Evolutionary conservation across 2,113 vertebrate species (phyloP).

Genomic region (Trematocara zebra): DNA sequence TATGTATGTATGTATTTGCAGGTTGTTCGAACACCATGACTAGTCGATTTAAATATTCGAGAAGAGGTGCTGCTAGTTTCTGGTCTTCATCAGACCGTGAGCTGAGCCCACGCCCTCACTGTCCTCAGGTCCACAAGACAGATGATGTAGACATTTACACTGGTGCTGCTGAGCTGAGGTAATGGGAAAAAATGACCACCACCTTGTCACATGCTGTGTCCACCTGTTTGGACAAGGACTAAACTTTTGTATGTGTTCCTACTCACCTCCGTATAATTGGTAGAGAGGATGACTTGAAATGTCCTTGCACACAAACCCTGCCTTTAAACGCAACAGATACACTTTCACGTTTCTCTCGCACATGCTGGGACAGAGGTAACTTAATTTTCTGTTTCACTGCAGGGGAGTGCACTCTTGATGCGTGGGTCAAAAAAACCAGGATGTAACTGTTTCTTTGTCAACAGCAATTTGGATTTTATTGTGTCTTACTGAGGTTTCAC

Average conservation of each 20-base stretch:
- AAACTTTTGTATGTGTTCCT: neutral
- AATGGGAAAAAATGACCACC: neutral
- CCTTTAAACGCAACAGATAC: neutral
- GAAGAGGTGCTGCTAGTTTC: neutral
- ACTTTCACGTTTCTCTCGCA: neutral
- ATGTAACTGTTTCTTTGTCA: neutral
- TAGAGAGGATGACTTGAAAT: neutral
- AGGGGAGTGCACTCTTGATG: neutral
- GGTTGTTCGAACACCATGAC: constrained; percentile 14
- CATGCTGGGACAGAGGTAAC: neutral
- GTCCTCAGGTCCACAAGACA: neutral
- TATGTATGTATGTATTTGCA: neutral
- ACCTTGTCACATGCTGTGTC: neutral
- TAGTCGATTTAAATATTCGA: neutral
- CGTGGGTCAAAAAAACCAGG: neutral
- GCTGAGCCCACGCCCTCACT: neutral
- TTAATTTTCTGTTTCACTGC: neutral
- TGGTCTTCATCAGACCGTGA: neutral
- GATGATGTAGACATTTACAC: neutral
- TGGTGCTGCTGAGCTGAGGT: neutral
- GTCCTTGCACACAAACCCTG: neutral
- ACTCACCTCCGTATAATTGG: neutral
- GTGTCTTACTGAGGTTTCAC: neutral
- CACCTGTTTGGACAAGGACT: neutral
- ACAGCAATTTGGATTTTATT: neutral